phyloP scores from a whole-genome alignment of 1,140 invertebrate species.

The Rhopalosiphum maidis region DNA sequence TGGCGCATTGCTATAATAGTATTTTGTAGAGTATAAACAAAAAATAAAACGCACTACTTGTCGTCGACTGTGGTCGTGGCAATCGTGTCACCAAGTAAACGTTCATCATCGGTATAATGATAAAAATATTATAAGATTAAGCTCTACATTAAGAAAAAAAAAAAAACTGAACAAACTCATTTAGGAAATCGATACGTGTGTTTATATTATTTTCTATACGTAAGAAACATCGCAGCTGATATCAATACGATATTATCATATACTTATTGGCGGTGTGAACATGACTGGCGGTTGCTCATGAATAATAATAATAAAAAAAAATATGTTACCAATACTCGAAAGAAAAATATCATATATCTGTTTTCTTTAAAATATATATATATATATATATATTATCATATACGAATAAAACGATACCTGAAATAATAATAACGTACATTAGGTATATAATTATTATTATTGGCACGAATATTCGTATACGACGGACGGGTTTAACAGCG shows the following conservation, averaged over 20 bases:
- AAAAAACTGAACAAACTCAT: not conserved
- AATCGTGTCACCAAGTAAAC: not conserved
- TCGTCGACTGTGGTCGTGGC: no score
- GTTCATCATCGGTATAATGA: not conserved
- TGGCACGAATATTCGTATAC: not conserved
- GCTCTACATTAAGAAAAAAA: not conserved
- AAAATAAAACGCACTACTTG: no score
- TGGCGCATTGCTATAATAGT: not conserved
- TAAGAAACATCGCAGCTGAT: not conserved
- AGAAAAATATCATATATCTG: not conserved
- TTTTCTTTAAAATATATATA: not conserved
- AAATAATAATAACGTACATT: not conserved
- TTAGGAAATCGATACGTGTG: not conserved
- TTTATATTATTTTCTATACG: not conserved
- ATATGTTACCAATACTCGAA: not conserved
- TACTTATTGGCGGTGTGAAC: not conserved
- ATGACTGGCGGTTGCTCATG: not conserved
- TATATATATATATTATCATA: not conserved
- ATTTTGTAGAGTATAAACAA: not conserved
- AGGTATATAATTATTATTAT: slow-evolving; percentile 8
- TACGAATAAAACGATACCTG: not conserved
- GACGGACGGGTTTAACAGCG: not conserved
- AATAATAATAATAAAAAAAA: not conserved
- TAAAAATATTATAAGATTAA: not conserved
- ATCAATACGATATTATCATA: not conserved